Evolutionary conservation across 2,797 vertebrate genomes (phyloP).

Genomic region (Nothura maculosa): DNA sequence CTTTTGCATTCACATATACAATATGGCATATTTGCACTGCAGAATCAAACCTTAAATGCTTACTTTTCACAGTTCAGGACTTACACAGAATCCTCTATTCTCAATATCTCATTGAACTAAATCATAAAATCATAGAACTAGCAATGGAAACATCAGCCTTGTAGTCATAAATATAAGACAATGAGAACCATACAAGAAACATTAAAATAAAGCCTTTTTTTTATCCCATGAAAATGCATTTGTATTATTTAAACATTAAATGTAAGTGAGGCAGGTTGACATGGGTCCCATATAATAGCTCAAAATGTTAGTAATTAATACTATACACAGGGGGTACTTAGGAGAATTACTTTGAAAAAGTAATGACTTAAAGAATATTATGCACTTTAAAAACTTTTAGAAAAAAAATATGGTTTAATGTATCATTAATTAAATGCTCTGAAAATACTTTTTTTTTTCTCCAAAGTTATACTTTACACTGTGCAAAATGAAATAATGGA

Average conservation of each 20-base stretch:
- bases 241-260: slow-evolving; percentile 25
- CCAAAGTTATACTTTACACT: not conserved
- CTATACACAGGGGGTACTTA: slow-evolving; percentile 13
- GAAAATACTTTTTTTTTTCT: not conserved
- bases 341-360: slow-evolving; percentile 21
- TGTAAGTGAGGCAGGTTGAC: not conserved
- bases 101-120: not conserved
- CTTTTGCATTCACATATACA: not conserved
- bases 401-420: not conserved
- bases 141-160: not conserved
- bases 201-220: not conserved
- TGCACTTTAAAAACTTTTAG: not conserved
- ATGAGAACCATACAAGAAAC: not conserved
- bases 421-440: not conserved
- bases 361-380: slow-evolving; percentile 12
- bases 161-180: not conserved
- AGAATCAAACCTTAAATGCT: not conserved
- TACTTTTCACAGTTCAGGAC: not conserved
- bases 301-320: slow-evolving; percentile 22
- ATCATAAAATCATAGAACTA: not conserved
- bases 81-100: not conserved
- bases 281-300: not conserved
- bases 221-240: not conserved
- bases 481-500: slow-evolving; percentile 27
- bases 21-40: not conserved